A percentile compares a stretch with the other conserved stretches of the same genome.
Evolutionary conservation across 2,113 vertebrate genomes (phyloP).

Genomic region (Aptenodytes forsteri): DNA sequence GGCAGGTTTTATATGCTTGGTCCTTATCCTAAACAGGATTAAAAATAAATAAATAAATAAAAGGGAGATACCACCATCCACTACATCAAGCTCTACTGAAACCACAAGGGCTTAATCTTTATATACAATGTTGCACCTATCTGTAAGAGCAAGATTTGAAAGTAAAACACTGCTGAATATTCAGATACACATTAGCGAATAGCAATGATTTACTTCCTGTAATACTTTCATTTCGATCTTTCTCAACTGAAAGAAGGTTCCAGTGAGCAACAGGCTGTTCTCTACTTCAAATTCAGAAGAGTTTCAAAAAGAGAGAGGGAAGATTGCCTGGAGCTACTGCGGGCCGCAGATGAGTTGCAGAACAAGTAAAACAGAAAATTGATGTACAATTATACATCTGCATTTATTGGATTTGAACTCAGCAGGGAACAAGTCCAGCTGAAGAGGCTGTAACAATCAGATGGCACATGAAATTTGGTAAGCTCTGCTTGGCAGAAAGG

Average conservation of each 20-base stretch:
- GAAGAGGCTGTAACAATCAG: constrained; percentile 37
- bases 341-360: neutral
- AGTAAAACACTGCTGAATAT: neutral
- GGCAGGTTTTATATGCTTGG: neutral
- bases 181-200: neutral
- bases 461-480: constrained; percentile 24
- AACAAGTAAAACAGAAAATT: constrained; percentile 17
- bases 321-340: neutral
- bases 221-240: neutral
- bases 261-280: neutral
- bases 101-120: neutral
- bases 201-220: neutral
- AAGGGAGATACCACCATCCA: neutral
- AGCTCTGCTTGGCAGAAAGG: neutral
- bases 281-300: neutral
- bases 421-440: neutral
- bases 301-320: neutral
- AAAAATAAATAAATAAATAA: no score
- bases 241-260: neutral
- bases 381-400: constrained; percentile 27
- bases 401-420: constrained; percentile 35
- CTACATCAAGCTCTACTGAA: neutral
- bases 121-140: neutral
- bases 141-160: neutral
- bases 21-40: neutral